These are phyloP conservation scores for Apteryx mantelli DNA, from an alignment of 2,113 vertebrate genomes.

Conservation along the genomic window DNA sequence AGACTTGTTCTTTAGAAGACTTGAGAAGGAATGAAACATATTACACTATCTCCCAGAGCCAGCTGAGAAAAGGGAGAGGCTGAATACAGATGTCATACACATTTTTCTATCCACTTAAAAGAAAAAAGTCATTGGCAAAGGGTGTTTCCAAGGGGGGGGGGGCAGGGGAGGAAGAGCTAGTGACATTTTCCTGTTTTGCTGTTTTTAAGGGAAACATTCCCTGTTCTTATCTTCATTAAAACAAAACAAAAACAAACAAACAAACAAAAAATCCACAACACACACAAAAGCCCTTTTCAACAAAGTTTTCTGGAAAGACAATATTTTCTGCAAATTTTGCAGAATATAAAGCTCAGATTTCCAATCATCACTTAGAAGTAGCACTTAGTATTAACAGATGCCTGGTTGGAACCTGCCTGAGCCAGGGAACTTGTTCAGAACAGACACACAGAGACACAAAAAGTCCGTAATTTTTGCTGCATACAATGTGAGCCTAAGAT, in stretches of 20 bases:
- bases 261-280: too few relatives aligned
- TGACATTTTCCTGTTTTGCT: not conserved
- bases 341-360: slow-evolving; percentile 16
- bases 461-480: not conserved
- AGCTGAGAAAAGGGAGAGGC: slow-evolving; percentile 31
- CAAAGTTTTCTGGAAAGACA: not conserved
- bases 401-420: not conserved
- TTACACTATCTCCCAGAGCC: not conserved
- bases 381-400: slow-evolving; percentile 26
- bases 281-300: not conserved
- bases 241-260: not conserved
- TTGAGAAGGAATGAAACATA: not conserved
- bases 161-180: not conserved
- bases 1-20: slow-evolving; percentile 5
- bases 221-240: not conserved
- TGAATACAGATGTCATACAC: slow-evolving; percentile 3
- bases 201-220: not conserved
- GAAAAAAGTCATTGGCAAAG: not conserved
- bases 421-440: slow-evolving; percentile 7
- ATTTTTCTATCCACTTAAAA: not conserved
- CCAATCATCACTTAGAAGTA: not conserved
- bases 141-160: not conserved
- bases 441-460: not conserved
- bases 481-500: not conserved
- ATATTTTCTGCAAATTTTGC: not conserved